Evolutionary conservation across 2,797 vertebrate genomes (phyloP), one percentile per base, ranked within the genome.

Genomic region (Borostomias antarcticus): DNA sequence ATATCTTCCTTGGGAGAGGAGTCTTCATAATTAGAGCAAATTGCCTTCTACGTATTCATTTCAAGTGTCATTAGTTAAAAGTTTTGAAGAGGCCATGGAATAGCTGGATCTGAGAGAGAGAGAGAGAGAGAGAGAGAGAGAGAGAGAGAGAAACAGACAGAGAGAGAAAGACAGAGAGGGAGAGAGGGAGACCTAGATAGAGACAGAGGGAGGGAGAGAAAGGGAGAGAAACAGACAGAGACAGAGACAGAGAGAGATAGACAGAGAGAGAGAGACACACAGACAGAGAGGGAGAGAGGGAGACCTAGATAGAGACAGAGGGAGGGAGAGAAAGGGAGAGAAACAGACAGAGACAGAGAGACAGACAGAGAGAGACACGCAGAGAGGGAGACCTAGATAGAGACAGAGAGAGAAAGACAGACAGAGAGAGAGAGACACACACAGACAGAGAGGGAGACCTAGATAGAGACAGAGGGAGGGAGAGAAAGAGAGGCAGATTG

Each of bases 11-110:
- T 94, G 93, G 92, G 87, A 94, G 93, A 94, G 93, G 91, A 93
- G 95, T 92, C 92, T 92, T 92, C 92, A 94, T 96, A 96, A 98
- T 98, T 95, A 95, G 93, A 90, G 91, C 84, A 93, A 94, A 97
- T 94, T 94, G 94, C 93, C 89, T 91, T 91, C 87, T 91, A 75
- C 76, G 91, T 92, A 94, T 94, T 96, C 92, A 93, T 92, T 95
- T 95, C 87, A 91, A 95, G 93, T 94, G 91, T 90, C 93, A 96
- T 95, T 93, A 93, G 94, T 92, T 92, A 89, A 90, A 93, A 93
- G 91, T 93, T 94, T 93, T 93, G 6, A 91, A 92, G 87, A 92
- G 79, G 83, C 93, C 90, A 64, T 83, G 89, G 93, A 93, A 93
- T 93, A 90, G 89, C 92, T 91, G 93, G 92, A 70, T 90, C 89